A percentile compares a stretch with the other conserved stretches of the same genome.
Conservation (phyloP, 2,113 vertebrate genomes). For the Columba livia region DNA sequence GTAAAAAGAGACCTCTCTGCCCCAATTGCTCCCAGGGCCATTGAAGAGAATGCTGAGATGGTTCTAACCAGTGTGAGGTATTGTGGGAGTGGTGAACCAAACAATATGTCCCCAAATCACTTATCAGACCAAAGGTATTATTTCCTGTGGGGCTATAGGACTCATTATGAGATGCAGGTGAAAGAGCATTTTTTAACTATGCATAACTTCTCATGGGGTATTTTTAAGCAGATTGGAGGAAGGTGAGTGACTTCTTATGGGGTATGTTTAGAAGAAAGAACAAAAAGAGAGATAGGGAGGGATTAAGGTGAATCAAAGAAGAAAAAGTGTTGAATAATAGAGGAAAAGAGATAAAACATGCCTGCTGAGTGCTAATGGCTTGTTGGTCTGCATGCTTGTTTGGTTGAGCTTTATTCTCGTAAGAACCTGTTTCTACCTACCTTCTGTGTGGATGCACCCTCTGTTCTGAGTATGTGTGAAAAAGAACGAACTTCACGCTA, state of each 20-base stretch:
- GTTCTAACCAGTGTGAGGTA: neutral
- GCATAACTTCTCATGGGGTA: neutral
- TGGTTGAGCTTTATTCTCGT: neutral
- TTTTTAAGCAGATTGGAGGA: neutral
- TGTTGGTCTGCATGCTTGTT: neutral
- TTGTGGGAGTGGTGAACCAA: neutral
- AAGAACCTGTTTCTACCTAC: neutral
- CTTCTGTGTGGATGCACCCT: no score
- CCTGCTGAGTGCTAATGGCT: neutral
- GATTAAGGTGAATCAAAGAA: neutral
- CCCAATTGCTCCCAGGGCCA: neutral
- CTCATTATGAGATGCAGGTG: neutral
- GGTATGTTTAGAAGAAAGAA: neutral
- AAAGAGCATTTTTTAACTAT: neutral
- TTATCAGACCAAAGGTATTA: neutral
- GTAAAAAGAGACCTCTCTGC: neutral
- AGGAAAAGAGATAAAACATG: neutral
- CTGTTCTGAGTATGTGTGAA: no score
- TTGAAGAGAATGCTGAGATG: neutral
- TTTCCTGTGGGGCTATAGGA: neutral
- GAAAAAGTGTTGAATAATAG: neutral
- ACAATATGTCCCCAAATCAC: rapidly evolving
- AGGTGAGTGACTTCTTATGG: neutral
- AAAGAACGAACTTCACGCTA: neutral
- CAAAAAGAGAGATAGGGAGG: neutral